Percentiles rank a stretch among this genome's conserved stretches.
These are phyloP conservation scores for Sprattus sprattus DNA, from an alignment of 2,113 vertebrate species.

Conservation along the genomic window DNA sequence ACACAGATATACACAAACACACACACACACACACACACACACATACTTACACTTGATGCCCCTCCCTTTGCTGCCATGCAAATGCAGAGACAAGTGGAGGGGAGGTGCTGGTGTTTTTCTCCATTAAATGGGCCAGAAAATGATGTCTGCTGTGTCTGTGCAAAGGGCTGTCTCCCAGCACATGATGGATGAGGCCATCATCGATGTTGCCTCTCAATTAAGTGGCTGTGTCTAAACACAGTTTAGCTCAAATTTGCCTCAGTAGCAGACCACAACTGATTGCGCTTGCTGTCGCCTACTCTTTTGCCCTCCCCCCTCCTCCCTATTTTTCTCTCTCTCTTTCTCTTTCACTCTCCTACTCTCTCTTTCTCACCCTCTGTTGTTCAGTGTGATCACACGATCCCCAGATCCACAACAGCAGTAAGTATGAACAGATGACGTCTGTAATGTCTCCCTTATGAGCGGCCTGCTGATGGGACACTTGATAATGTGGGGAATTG, in stretches of 20 bases:
- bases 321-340: not conserved
- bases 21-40: slow-evolving; percentile 4
- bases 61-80: not conserved
- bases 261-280: slow-evolving; percentile 52
- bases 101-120: slow-evolving; percentile 34
- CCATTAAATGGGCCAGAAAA: slow-evolving; percentile 62
- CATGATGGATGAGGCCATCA: slow-evolving; percentile 64
- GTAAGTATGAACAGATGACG: not conserved
- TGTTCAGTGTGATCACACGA: not conserved
- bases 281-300: slow-evolving; percentile 29
- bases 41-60: not conserved
- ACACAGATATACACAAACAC: not conserved
- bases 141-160: slow-evolving; percentile 42
- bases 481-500: slow-evolving; percentile 8
- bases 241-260: slow-evolving; percentile 47
- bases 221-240: slow-evolving; percentile 56
- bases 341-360: not conserved
- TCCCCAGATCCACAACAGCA: not conserved
- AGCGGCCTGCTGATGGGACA: not conserved
- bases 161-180: slow-evolving; percentile 30
- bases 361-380: not conserved
- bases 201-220: slow-evolving; percentile 48
- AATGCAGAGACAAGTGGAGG: slow-evolving; percentile 30
- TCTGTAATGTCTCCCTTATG: slow-evolving; percentile 5
- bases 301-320: slow-evolving; percentile 18